Conservation (phyloP, 2,888 invertebrate genomes). For the Ditula angustiorana region DNA sequence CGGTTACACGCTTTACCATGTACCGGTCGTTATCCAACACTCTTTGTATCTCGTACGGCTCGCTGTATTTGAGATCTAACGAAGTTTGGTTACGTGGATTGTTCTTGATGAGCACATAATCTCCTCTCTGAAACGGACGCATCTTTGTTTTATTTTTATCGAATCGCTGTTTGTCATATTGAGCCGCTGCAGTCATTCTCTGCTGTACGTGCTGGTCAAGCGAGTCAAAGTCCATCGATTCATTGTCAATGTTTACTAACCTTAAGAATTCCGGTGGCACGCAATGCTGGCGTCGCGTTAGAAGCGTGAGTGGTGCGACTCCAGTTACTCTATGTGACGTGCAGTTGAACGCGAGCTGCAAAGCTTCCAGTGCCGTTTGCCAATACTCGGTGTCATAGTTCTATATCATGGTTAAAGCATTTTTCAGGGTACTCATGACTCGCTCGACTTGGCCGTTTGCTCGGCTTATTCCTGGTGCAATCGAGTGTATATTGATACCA, state of each 20-base stretch:
- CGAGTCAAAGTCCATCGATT: slow-evolving; percentile 39
- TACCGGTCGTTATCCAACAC: slow-evolving; percentile 45
- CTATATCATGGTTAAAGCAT: slow-evolving; percentile 41
- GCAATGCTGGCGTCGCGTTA: slow-evolving; percentile 42
- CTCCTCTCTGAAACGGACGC: slow-evolving; percentile 36
- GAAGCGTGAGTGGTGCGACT: slow-evolving; percentile 42
- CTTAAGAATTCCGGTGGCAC: slow-evolving; percentile 44
- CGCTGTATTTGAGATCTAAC: too few species aligned
- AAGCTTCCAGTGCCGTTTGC: slow-evolving; percentile 42
- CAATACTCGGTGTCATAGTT: slow-evolving; percentile 46
- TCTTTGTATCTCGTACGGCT: slow-evolving; percentile 41
- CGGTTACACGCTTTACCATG: slow-evolving; percentile 40
- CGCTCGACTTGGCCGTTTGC: slow-evolving; percentile 46
- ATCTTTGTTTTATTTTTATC: slow-evolving; percentile 39
- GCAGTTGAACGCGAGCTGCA: slow-evolving; percentile 48
- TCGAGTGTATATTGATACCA: slow-evolving; percentile 42
- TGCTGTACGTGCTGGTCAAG: slow-evolving; percentile 41
- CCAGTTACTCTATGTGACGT: slow-evolving; percentile 43
- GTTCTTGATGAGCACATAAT: too few species aligned
- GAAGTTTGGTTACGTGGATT: too few species aligned
- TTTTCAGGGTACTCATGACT: slow-evolving; percentile 41
- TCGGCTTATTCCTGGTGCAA: slow-evolving; percentile 45
- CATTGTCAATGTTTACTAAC: slow-evolving; percentile 40
- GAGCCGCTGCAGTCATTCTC: slow-evolving; percentile 37
- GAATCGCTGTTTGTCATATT: slow-evolving; percentile 42